These are phyloP conservation scores for Lepetodrilus schrolli DNA, from an alignment of 2,888 invertebrate genomes.

Conservation along the genomic window DNA sequence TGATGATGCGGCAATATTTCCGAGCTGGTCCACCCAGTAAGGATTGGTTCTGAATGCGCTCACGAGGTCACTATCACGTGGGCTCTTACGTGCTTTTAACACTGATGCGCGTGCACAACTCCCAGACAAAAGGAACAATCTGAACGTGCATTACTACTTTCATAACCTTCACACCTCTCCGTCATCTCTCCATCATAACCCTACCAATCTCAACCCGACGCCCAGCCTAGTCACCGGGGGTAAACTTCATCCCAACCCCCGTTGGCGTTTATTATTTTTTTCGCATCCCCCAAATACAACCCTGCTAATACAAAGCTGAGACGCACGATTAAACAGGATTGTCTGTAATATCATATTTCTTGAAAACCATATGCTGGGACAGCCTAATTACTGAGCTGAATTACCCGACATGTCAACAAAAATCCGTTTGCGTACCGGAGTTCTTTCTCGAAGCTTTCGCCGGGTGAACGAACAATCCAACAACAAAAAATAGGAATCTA, in stretches of 20 bases:
- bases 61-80: conserved; percentile 4
- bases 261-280: too few species aligned
- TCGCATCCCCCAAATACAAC: background rate
- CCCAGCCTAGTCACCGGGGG: too few species aligned
- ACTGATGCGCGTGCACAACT: background rate
- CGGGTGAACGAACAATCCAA: background rate
- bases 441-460: too few species aligned
- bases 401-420: conserved; percentile 22
- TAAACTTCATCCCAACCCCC: too few species aligned
- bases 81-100: background rate
- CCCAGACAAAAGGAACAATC: background rate
- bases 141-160: background rate
- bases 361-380: background rate
- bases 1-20: conserved; percentile 7
- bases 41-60: background rate
- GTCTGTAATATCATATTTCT: conserved; percentile 29
- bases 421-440: too few species aligned
- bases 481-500: conserved; percentile 18
- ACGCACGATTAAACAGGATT: conserved; percentile 29
- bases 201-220: too few species aligned
- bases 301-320: background rate
- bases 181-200: too few species aligned
- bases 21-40: background rate
- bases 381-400: conserved; percentile 9
- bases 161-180: background rate